These are phyloP conservation scores for Amazona ochrocephala DNA, from an alignment of 2,797 vertebrate genomes.

Conservation along the genomic window DNA sequence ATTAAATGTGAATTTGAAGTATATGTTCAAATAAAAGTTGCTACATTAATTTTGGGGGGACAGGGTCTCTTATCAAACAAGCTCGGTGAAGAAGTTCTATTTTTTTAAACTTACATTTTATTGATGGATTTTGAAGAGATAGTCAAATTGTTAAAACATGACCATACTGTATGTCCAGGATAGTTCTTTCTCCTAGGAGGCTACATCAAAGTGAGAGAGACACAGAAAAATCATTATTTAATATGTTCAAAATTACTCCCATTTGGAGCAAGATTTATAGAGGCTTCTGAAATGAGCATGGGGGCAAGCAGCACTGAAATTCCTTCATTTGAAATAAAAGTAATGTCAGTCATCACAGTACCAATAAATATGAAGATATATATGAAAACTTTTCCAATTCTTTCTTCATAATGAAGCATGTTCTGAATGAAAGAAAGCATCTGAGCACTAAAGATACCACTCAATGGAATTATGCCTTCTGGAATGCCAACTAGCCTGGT, in stretches of 20 bases:
- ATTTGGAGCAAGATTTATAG: background rate
- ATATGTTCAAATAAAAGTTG: constrained; percentile 29
- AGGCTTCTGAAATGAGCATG: background rate
- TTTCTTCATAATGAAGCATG: background rate
- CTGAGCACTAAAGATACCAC: background rate
- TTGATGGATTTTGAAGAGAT: background rate
- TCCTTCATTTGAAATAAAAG: background rate
- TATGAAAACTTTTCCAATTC: background rate
- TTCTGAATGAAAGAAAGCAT: background rate
- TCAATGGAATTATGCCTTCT: background rate
- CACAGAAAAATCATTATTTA: constrained; percentile 38
- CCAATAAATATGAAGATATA: background rate
- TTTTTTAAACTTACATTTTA: background rate
- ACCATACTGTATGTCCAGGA: background rate
- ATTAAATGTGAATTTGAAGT: constrained; percentile 51
- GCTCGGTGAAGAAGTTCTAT: background rate
- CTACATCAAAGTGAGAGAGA: constrained; percentile 30
- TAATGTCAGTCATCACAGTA: background rate
- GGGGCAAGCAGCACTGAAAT: background rate
- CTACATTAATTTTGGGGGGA: background rate
- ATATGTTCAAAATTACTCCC: constrained; percentile 20
- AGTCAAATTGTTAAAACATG: constrained; percentile 36
- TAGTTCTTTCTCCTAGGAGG: constrained; percentile 7
- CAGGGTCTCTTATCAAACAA: background rate
- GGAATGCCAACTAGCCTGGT: accelerated